Evolutionary conservation across 2,797 vertebrate genomes (phyloP).

Genomic region (Kryptolebias ocellatus): DNA sequence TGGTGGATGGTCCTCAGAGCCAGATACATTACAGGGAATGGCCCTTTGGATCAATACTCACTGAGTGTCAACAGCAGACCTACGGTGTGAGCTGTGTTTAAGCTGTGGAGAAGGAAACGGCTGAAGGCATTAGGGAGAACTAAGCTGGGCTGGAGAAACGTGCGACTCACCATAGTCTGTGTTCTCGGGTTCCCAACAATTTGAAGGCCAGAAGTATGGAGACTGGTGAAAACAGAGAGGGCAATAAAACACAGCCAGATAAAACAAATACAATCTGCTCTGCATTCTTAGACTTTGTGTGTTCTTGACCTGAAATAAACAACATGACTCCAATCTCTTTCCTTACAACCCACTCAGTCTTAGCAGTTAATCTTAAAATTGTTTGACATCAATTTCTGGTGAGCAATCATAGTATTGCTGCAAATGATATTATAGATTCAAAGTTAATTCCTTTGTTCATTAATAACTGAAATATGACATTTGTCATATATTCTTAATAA

Average conservation of each 20-base stretch:
- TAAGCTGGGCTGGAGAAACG: slow-evolving; percentile 16
- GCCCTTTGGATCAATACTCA: slow-evolving; percentile 50
- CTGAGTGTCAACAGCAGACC: slow-evolving; percentile 48
- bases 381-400: too few species aligned
- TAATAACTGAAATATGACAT: slow-evolving; percentile 69
- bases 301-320: too few species aligned
- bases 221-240: slow-evolving; percentile 81
- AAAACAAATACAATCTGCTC: neutral
- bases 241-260: slow-evolving; percentile 17
- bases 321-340: too few species aligned
- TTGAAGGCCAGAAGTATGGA: slow-evolving; percentile 96
- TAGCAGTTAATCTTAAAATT: too few species aligned
- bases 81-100: slow-evolving; percentile 34
- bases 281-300: neutral
- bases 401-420: slow-evolving; percentile 9
- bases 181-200: slow-evolving; percentile 98
- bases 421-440: slow-evolving; percentile 69
- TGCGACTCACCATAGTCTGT: slow-evolving; percentile 92
- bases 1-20: slow-evolving; percentile 28
- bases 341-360: too few species aligned
- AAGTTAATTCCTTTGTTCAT: slow-evolving; percentile 64
- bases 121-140: slow-evolving; percentile 34
- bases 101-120: slow-evolving; percentile 24
- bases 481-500: slow-evolving; percentile 72
- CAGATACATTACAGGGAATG: slow-evolving; percentile 53